Evolutionary conservation across 2,797 vertebrate genomes (phyloP), one percentile per base, ranked within the genome.

Genomic region (Eupleurogrammus muticus): DNA sequence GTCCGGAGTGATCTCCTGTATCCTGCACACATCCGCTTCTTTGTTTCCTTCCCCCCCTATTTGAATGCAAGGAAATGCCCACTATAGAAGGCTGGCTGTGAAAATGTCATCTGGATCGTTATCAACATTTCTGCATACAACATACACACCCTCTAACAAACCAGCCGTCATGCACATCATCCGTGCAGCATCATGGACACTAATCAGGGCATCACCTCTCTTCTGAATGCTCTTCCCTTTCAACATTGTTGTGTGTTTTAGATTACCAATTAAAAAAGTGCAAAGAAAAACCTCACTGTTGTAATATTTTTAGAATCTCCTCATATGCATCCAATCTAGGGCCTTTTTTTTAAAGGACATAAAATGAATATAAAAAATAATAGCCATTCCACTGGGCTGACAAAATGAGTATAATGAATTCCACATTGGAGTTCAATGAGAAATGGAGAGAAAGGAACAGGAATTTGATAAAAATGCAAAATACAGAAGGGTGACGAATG

Each of bases 31-130:
- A 87, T 91, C 90, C 87, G 82, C 42, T 83, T 66, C 54, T 78
- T 81, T 75, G 81, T 84, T 92, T 92, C 90, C 89, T 93, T 91
- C 88, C 85, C 83, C 67, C 76, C 46, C 76, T 38, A 68, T 91
- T 92, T 95, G 89, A 94, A 95, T 94, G 83, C 82, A 86, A 93
- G 93, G 93, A 95, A 94, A 88, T 89, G 79, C 80, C 82, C 67
- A 16, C 81, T 86, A 70, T 86, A 86, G 80, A 71, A 62, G 46
- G 20, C 62, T 78, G 68, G 81, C 80, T 90, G 87, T 85, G 63
- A 85, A 89, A 88, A 87, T 87, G 76, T 90, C 72, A 84, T 73
- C 68, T 83, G 81, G 87, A 86, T 91, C 61, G 61, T 87, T 90
- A 89, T 91, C 89, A 80, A 67, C 60, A 59, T 82, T 63, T 71